phyloP scores from a whole-genome alignment of 2,113 vertebrate species.

The Sturnira hondurensis region DNA sequence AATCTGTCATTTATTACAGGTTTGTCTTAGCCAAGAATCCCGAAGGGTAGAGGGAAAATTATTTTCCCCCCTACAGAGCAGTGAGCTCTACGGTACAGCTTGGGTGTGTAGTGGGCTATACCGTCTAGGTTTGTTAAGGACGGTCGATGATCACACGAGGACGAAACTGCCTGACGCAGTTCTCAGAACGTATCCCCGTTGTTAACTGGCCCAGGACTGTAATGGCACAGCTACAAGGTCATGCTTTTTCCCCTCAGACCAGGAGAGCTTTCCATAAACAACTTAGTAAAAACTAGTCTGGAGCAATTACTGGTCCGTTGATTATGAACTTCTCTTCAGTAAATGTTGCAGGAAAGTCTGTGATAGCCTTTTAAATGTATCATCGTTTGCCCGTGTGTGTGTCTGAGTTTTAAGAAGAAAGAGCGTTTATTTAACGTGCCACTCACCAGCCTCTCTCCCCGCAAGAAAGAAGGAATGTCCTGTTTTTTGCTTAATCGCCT shows the following conservation, averaged over 20 bases:
- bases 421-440: not conserved
- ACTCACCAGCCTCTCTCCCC: not conserved
- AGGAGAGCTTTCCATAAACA: not conserved
- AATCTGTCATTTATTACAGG: not conserved
- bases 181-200: not conserved
- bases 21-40: not conserved
- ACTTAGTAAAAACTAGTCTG: fast-evolving
- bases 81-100: not conserved
- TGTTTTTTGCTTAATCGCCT: not conserved
- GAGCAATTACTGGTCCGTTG: not conserved
- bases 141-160: no score
- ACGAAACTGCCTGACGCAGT: not conserved
- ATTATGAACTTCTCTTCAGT: not conserved
- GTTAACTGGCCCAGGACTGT: not conserved
- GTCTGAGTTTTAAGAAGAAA: not conserved
- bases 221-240: not conserved
- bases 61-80: not conserved
- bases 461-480: not conserved
- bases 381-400: not conserved
- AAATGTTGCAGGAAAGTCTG: not conserved
- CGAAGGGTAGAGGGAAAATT: not conserved
- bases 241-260: not conserved
- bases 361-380: not conserved
- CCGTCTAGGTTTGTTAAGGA: not conserved
- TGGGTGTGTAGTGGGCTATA: no score